A percentile compares a stretch with the other conserved stretches of the same genome.
Evolutionary conservation across 2,888 invertebrate genomes (phyloP).

Genomic region (Liopterus haemorrhoidalis): DNA sequence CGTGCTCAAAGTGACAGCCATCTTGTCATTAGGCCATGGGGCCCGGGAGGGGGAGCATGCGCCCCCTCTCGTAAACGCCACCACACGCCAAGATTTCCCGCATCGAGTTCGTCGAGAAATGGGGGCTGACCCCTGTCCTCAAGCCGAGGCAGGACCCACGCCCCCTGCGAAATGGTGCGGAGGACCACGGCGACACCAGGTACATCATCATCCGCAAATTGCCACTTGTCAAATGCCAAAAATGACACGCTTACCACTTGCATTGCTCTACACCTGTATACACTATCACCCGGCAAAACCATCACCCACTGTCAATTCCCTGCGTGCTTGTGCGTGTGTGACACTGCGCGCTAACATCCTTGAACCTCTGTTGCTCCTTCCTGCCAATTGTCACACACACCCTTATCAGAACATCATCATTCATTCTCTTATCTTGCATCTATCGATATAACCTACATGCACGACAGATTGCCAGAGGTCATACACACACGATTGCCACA

Average conservation of each 20-base stretch:
- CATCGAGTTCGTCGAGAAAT: slow-evolving; percentile 95
- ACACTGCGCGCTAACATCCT: not conserved
- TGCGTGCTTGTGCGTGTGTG: slow-evolving; percentile 1
- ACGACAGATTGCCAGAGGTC: slow-evolving; percentile 4
- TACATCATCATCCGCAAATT: slow-evolving; percentile 47
- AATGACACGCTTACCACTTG: too few species aligned
- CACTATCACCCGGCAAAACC: slow-evolving; percentile 15
- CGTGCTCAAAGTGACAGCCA: slow-evolving; percentile 24
- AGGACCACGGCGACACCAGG: slow-evolving; percentile 69
- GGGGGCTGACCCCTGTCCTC: slow-evolving; percentile 97
- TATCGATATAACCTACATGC: slow-evolving; percentile 15
- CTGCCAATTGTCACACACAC: slow-evolving; percentile 13
- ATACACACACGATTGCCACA: too few species aligned
- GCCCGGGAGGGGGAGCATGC: slow-evolving; percentile 56
- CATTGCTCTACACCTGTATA: too few species aligned
- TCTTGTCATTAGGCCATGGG: slow-evolving; percentile 48
- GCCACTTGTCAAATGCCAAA: too few species aligned
- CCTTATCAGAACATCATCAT: slow-evolving; percentile 9
- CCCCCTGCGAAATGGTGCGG: slow-evolving; percentile 67
- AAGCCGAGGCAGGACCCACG: slow-evolving; percentile 89
- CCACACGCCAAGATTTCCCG: slow-evolving; percentile 88
- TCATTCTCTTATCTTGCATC: slow-evolving; percentile 14
- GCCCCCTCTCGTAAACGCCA: slow-evolving; percentile 55
- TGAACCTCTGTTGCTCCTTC: too few species aligned
- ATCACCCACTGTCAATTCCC: slow-evolving; percentile 30